These are phyloP conservation scores for Lemur catta DNA, from an alignment of 2,797 vertebrate species.

Conservation along the genomic window DNA sequence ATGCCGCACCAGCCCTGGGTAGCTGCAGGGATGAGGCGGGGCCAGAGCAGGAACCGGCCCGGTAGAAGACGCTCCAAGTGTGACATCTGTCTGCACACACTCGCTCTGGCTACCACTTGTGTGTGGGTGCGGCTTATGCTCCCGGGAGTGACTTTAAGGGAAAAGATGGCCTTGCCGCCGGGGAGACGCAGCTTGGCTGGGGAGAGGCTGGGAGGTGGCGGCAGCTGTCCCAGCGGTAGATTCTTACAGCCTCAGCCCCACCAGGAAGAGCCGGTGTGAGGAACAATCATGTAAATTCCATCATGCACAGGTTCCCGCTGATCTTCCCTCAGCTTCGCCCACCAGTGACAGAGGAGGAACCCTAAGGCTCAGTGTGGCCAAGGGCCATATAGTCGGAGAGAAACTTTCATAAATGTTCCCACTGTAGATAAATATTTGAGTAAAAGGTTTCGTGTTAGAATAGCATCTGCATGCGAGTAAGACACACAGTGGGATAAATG, in stretches of 20 bases:
- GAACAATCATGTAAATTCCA: too few relatives aligned
- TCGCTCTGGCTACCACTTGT: not conserved
- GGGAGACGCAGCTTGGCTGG: not conserved
- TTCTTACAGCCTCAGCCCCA: not conserved
- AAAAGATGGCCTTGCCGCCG: not conserved
- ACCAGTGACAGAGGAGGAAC: not conserved
- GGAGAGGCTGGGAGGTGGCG: not conserved
- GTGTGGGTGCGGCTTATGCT: not conserved
- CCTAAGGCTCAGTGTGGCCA: not conserved
- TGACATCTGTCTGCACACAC: not conserved
- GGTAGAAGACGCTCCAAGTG: not conserved
- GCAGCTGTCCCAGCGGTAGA: not conserved
- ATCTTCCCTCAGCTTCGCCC: not conserved
- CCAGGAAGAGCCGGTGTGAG: not conserved
- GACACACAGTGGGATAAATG: not conserved
- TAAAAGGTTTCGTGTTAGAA: not conserved
- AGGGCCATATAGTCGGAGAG: not conserved
- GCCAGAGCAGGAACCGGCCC: too few relatives aligned
- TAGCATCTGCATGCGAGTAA: not conserved
- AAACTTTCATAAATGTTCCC: not conserved
- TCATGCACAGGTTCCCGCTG: rapidly evolving
- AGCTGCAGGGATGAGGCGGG: not conserved
- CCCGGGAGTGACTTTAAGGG: not conserved
- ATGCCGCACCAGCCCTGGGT: not conserved
- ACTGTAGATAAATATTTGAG: not conserved